phyloP scores from a whole-genome alignment of 2,888 invertebrate genomes.

The Clepsis dumicolana region DNA sequence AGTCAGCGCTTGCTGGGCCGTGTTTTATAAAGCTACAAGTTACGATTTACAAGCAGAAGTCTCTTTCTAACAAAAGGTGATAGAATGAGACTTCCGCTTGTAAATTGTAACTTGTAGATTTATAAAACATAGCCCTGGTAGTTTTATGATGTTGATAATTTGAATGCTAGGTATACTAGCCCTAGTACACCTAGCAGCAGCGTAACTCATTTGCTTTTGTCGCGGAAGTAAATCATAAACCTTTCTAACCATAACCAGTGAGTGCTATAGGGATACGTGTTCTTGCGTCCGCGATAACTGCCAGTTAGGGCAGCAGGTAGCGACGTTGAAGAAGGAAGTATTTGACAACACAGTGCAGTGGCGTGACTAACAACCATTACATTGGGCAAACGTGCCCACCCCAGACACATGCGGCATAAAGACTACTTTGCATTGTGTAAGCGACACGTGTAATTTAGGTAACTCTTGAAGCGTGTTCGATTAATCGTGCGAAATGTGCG shows the following conservation, averaged over 20 bases:
- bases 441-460: conserved; percentile 30
- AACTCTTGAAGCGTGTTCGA: conserved; percentile 35
- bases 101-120: no score
- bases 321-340: conserved; percentile 34
- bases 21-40: no score
- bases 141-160: no score
- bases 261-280: background rate
- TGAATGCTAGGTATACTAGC: no score
- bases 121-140: no score
- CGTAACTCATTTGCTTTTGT: no score
- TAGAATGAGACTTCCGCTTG: no score
- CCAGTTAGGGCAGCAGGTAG: conserved; percentile 15
- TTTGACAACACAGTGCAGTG: conserved; percentile 35
- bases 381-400: conserved; percentile 16
- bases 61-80: no score
- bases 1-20: no score
- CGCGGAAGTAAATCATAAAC: no score
- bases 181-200: no score
- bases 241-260: background rate
- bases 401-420: conserved; percentile 20
- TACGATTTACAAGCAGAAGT: no score
- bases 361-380: conserved; percentile 35
- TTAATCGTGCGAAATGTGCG: conserved; percentile 41
- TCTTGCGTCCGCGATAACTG: conserved; percentile 19
- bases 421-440: conserved; percentile 16